Evolutionary conservation across 2,797 vertebrate species (phyloP).

Genomic region (Neosilurus hyrtlii): DNA sequence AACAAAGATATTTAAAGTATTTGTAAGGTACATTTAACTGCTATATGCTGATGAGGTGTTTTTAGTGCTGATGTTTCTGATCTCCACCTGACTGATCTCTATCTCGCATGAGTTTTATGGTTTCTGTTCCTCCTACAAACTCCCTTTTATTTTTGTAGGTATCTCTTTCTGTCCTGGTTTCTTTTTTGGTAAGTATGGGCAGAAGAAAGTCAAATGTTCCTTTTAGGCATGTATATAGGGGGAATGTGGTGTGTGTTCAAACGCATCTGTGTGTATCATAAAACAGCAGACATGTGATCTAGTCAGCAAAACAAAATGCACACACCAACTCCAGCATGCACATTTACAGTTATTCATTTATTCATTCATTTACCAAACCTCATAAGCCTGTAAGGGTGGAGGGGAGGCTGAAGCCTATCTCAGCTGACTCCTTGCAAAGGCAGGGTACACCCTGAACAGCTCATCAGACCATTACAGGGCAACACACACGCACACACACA

Average conservation of each 20-base stretch:
- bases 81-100: not conserved
- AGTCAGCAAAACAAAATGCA: not conserved
- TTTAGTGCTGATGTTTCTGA: not conserved
- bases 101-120: not conserved
- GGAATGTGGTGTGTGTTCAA: not conserved
- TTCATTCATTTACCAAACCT: too few species aligned
- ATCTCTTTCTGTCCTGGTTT: constrained; percentile 1
- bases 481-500: too few species aligned
- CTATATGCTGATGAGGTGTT: not conserved
- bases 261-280: not conserved
- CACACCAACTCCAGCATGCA: not conserved
- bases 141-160: not conserved
- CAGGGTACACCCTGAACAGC: too few species aligned
- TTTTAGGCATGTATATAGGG: too few species aligned
- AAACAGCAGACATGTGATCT: not conserved
- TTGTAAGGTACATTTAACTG: not conserved
- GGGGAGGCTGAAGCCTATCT: too few species aligned
- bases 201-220: not conserved
- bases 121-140: not conserved
- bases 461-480: too few species aligned
- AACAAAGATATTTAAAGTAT: not conserved
- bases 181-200: not conserved
- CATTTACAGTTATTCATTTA: not conserved
- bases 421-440: too few species aligned
- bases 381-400: too few species aligned